Evolutionary conservation across 2,797 vertebrate species (phyloP).

Genomic region (Danio tinwini): DNA sequence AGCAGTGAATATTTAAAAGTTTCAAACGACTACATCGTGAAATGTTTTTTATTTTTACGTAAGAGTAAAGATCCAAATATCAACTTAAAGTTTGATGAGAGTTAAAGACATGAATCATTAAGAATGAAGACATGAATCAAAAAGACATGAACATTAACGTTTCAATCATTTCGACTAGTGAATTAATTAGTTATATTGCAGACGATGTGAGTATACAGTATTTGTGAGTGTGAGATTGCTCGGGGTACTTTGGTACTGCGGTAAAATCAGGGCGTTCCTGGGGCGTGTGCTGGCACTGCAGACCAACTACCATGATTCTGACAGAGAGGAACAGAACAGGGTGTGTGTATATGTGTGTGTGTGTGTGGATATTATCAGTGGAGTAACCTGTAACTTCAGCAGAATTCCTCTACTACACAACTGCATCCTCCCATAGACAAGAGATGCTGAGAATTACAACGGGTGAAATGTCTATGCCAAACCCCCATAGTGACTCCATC

Average conservation of each 20-base stretch:
- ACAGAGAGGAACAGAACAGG: slow-evolving; percentile 49
- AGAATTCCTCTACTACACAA: slow-evolving; percentile 13
- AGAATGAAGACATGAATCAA: not conserved
- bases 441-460: slow-evolving; percentile 8
- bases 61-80: not conserved
- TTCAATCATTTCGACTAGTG: not conserved
- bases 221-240: slow-evolving; percentile 54
- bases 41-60: not conserved
- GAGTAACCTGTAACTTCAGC: slow-evolving; percentile 23
- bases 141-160: not conserved
- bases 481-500: slow-evolving; percentile 15
- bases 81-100: not conserved
- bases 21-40: not conserved
- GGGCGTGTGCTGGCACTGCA: slow-evolving; percentile 50
- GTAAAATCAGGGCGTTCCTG: slow-evolving; percentile 59
- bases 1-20: not conserved
- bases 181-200: slow-evolving; percentile 7
- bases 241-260: slow-evolving; percentile 52
- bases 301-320: slow-evolving; percentile 56
- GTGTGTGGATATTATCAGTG: slow-evolving; percentile 47
- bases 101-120: not conserved
- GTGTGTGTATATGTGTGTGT: slow-evolving; percentile 50
- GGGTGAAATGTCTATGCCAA: not conserved
- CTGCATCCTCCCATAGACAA: not conserved
- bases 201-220: slow-evolving; percentile 27